Conservation (phyloP, 2,888 invertebrate species). For the Xestia c-nigrum region DNA sequence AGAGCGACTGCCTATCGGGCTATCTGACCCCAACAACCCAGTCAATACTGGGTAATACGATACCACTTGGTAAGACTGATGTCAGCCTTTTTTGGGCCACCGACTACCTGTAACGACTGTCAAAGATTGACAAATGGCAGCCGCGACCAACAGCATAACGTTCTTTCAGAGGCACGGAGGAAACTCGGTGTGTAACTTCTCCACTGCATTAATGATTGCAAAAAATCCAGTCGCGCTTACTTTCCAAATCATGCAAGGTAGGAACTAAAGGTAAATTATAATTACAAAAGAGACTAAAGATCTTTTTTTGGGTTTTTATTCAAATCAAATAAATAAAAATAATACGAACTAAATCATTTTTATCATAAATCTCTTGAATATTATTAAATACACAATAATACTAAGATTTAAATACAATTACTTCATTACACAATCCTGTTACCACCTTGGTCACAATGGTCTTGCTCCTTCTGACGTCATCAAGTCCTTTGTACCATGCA, state of each 20-base stretch:
- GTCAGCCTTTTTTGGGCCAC: no score
- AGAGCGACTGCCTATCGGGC: no score
- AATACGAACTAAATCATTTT: not conserved
- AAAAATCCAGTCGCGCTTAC: no score
- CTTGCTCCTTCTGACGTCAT: not conserved
- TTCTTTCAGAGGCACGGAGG: no score
- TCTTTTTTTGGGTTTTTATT: not conserved
- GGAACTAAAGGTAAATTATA: not conserved
- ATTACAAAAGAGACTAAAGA: not conserved
- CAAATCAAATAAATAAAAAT: not conserved
- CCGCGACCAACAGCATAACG: no score
- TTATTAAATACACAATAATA: conserved; percentile 1
- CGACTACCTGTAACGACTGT: no score
- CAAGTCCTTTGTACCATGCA: not conserved
- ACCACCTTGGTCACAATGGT: not conserved
- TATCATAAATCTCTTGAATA: not conserved
- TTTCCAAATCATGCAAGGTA: not conserved
- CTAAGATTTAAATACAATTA: conserved; percentile 1
- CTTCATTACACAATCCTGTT: not conserved
- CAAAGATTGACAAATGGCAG: no score
- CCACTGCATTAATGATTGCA: no score
- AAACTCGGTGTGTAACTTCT: no score
- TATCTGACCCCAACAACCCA: no score
- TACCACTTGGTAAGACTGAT: no score
- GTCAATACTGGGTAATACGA: no score